Percentiles rank a stretch among this genome's conserved stretches.
These are phyloP conservation scores for Cnemophilus loriae DNA, from an alignment of 2,113 vertebrate genomes.

Conservation along the genomic window DNA sequence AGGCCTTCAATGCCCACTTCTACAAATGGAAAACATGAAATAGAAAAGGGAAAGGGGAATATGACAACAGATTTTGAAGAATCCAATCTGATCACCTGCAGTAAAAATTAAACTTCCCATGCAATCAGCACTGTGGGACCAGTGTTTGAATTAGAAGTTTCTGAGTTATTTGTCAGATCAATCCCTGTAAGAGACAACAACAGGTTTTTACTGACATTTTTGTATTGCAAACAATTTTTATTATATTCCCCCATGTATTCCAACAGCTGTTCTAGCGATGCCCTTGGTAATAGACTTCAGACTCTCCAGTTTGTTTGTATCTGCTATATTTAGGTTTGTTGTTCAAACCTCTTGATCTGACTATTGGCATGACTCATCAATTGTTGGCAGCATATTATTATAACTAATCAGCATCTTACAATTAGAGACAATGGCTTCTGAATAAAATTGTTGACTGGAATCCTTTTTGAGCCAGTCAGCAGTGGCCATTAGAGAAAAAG, in stretches of 20 bases:
- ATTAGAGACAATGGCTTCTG: neutral
- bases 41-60: neutral
- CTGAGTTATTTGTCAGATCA: neutral
- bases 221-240: neutral
- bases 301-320: neutral
- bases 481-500: neutral
- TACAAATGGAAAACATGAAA: neutral
- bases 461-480: neutral
- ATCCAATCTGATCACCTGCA: neutral
- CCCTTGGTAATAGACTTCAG: neutral
- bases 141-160: neutral
- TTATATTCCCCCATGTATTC: neutral
- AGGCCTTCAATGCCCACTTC: neutral
- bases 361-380: neutral
- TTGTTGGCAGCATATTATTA: neutral
- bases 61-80: neutral
- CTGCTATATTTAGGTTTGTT: neutral
- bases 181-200: neutral
- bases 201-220: neutral
- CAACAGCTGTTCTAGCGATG: neutral
- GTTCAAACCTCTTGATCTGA: constrained; percentile 7
- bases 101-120: neutral
- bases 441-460: neutral
- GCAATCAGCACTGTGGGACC: neutral
- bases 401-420: constrained; percentile 33